Evolutionary conservation across 2,888 invertebrate genomes (phyloP).

Genomic region (Dimorphilus gyrociliatus): DNA sequence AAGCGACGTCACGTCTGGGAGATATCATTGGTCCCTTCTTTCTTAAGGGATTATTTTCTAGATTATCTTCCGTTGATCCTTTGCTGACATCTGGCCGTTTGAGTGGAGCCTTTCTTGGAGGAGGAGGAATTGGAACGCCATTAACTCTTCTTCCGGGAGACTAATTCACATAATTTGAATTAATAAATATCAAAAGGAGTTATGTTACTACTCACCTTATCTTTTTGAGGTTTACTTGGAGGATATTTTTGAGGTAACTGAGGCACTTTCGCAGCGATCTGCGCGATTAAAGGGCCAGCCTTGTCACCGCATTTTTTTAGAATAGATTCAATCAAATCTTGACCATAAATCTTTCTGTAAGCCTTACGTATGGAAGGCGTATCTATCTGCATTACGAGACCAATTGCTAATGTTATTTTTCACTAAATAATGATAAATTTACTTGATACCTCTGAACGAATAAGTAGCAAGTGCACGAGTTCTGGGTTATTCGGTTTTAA

Average conservation of each 20-base stretch:
- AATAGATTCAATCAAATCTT: conserved; percentile 19
- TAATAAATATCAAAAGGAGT: too few relatives aligned
- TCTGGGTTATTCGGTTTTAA: conserved; percentile 3
- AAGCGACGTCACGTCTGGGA: not conserved
- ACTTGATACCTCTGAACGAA: not conserved
- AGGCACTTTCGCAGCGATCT: conserved; percentile 6
- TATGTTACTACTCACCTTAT: too few relatives aligned
- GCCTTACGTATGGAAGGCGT: conserved; percentile 19
- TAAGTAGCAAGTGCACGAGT: not conserved
- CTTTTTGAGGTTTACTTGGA: too few relatives aligned
- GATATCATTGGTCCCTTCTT: conserved; percentile 1
- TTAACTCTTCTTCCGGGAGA: conserved; percentile 3
- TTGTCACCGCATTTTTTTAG: conserved; percentile 14
- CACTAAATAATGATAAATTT: too few relatives aligned
- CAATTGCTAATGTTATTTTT: too few relatives aligned
- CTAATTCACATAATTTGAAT: not conserved
- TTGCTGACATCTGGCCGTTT: not conserved
- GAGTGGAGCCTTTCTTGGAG: conserved; percentile 3
- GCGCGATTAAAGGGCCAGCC: conserved; percentile 8
- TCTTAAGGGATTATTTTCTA: conserved; percentile 2
- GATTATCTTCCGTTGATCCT: conserved; percentile 2
- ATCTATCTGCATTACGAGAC: conserved; percentile 20
- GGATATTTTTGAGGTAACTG: too few relatives aligned
- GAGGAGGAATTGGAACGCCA: conserved; percentile 2
- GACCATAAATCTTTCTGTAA: conserved; percentile 21